phyloP scores from a whole-genome alignment of 2,888 invertebrate genomes.

The Pimpla rufipes region DNA sequence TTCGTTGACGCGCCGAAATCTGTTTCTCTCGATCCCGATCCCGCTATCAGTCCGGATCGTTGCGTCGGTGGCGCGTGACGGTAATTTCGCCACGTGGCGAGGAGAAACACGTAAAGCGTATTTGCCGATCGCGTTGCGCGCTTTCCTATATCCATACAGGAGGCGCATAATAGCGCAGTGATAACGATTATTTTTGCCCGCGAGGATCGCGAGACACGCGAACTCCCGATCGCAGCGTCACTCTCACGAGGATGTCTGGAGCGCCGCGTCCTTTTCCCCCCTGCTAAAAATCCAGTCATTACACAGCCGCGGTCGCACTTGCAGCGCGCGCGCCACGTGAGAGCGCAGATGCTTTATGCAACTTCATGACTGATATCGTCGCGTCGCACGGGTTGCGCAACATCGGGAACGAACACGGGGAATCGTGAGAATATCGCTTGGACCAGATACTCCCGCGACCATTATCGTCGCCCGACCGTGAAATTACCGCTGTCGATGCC shows the following conservation, averaged over 20 bases:
- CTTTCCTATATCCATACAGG: neutral
- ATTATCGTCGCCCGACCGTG: neutral
- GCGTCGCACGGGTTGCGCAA: constrained; percentile 11
- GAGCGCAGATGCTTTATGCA: constrained; percentile 14
- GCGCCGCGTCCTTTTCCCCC: neutral
- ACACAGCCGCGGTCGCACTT: constrained; percentile 9
- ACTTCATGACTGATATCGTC: constrained; percentile 17
- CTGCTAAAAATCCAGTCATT: constrained; percentile 20
- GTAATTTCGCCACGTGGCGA: neutral
- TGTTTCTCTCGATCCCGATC: too few species aligned
- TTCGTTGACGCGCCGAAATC: too few species aligned
- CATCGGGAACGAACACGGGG: neutral
- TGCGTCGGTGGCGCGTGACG: neutral
- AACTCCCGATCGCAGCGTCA: constrained; percentile 4
- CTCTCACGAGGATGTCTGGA: constrained; percentile 20
- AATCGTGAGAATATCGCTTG: constrained; percentile 18
- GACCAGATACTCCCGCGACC: neutral
- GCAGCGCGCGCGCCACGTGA: neutral
- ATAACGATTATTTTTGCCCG: constrained; percentile 17
- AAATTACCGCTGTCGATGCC: neutral
- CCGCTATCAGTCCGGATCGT: too few species aligned
- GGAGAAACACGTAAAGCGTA: neutral
- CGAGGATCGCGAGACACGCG: constrained; percentile 23
- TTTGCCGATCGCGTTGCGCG: neutral
- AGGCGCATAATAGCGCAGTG: neutral